Percentiles rank a stretch among this genome's conserved stretches.
Evolutionary conservation across 1,140 invertebrate species (phyloP).

Genomic region (Lethrus apterus): DNA sequence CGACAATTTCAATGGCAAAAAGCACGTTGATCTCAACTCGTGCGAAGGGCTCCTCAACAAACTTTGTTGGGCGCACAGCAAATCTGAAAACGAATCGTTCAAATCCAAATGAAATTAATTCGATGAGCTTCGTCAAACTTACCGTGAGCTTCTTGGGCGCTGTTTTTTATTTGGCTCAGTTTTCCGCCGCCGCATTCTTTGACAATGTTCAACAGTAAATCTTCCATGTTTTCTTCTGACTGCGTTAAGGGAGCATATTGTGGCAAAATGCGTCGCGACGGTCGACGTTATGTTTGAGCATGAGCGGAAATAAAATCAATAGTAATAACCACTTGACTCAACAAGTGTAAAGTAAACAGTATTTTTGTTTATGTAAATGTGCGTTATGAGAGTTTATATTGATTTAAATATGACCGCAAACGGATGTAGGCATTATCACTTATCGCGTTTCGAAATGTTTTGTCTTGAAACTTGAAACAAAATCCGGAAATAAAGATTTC

Average conservation of each 20-base stretch:
- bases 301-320: background rate
- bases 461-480: too few relatives aligned
- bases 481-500: too few relatives aligned
- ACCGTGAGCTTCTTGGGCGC: constrained; percentile 75
- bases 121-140: constrained; percentile 29
- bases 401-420: too few relatives aligned
- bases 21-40: constrained; percentile 74
- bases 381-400: too few relatives aligned
- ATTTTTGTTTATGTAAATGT: too few relatives aligned
- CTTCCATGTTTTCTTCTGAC: constrained; percentile 58
- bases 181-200: constrained; percentile 70
- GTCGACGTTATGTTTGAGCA: background rate
- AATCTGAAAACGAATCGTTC: constrained; percentile 51
- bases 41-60: constrained; percentile 70
- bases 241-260: background rate
- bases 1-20: constrained; percentile 75
- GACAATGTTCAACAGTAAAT: constrained; percentile 69
- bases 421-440: too few relatives aligned
- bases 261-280: background rate
- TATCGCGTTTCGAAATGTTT: too few relatives aligned
- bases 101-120: constrained; percentile 1
- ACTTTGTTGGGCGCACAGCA: constrained; percentile 69
- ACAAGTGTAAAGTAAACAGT: too few relatives aligned
- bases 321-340: background rate
- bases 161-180: constrained; percentile 60